phyloP scores from a whole-genome alignment of 2,797 vertebrate species.

The Eurystomus glaucurus region DNA sequence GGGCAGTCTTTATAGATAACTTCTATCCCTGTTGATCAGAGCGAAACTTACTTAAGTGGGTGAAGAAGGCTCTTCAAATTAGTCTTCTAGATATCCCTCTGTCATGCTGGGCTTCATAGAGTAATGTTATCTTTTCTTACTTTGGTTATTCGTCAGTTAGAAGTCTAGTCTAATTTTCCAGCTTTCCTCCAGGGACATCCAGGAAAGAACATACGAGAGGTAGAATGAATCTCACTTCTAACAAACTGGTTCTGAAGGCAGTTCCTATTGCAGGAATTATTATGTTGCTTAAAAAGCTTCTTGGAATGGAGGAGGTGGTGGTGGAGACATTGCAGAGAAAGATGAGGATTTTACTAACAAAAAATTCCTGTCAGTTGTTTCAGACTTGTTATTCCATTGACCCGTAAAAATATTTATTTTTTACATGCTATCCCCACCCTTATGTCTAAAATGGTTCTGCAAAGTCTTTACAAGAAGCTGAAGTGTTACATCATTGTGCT shows the following conservation, averaged over 20 bases:
- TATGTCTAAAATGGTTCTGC: not conserved
- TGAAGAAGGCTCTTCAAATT: not conserved
- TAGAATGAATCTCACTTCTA: not conserved
- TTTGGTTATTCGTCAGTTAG: not conserved
- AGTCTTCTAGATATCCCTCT: not conserved
- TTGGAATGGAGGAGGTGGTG: not conserved
- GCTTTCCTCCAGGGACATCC: fast-evolving
- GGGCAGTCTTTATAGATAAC: not conserved
- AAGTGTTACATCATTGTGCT: not conserved
- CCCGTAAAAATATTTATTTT: not conserved
- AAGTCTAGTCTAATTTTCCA: not conserved
- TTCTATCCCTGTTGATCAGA: not conserved
- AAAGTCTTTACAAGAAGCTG: not conserved
- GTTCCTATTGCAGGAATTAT: not conserved
- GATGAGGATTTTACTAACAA: not conserved
- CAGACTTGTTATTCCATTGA: not conserved
- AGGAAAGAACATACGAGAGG: not conserved
- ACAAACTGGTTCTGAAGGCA: not conserved
- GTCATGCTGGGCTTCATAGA: not conserved
- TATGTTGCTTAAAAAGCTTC: not conserved
- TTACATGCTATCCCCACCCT: not conserved
- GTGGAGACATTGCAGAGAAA: not conserved
- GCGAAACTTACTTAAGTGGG: not conserved
- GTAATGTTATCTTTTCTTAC: not conserved
- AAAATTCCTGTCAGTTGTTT: not conserved